Evolutionary conservation across 2,888 invertebrate species (phyloP), one percentile per base, ranked within the genome.

Genomic region (Phlogophora meticulosa): DNA sequence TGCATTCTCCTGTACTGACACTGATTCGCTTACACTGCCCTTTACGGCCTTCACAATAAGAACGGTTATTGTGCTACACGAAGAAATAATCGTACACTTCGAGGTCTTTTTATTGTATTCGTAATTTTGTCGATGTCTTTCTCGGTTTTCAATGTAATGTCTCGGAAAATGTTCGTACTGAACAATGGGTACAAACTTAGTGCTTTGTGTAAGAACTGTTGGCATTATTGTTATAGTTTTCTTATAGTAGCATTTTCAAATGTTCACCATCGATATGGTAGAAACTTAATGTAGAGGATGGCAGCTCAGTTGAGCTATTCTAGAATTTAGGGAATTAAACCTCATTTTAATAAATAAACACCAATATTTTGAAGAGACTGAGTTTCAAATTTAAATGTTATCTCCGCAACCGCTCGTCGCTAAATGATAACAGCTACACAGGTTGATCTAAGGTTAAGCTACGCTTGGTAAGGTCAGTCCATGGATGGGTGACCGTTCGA

Each of bases 1-100:
- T 85, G 88, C 89, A 82, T 82, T 81, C 72, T 67, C 57, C 67
- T 68, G 71, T 76, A 83, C 81, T 83, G 83, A 84, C 82, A 82
- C 85, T 81, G 85, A 87, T 86, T 87, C 85, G 75, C 77, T 63
- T 72, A 71, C 65, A 56, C 66, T 70, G 60, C 43, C 62, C 81
- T 69, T 70, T 80, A 78, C 7, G 13, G 65, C 42, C 68, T 60
- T 74, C 58, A 45, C n/a, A 72, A 68, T 71, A 76, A 78, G 60
- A 72, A 32, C 45, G 57, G 51, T 64, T 72, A 72, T 72, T 56
- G 59, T 56, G n/a, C 38, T 42, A 10, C 45, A 53, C 17, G 57
- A 32, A 63, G 59, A 48, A 56, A 78, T 76, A 48, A 68, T 49
- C 34, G 58, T 53, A 57, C 17, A 56, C 36, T 53, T 58, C 40